phyloP scores from a whole-genome alignment of 2,888 invertebrate species.

The Nineta flava region DNA sequence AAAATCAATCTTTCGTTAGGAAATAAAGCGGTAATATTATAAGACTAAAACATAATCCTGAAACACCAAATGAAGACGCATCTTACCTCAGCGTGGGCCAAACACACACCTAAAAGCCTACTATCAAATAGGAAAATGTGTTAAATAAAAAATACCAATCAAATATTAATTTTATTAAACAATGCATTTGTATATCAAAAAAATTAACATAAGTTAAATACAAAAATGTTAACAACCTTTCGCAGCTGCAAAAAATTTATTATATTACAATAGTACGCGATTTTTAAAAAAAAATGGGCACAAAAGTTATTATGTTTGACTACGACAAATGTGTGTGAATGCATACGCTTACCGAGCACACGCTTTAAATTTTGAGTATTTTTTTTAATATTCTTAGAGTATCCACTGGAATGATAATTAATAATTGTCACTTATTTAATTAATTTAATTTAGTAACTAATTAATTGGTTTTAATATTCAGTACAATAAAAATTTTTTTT shows the following conservation, averaged over 20 bases:
- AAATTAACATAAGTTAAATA: conserved; percentile 1
- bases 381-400: neutral
- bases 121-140: too few relatives aligned
- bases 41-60: too few relatives aligned
- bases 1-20: too few relatives aligned
- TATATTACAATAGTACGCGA: neutral
- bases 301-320: neutral
- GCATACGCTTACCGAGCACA: neutral
- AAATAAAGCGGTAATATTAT: too few relatives aligned
- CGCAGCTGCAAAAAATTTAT: neutral
- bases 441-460: too few relatives aligned
- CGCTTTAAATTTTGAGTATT: neutral
- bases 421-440: neutral
- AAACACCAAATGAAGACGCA: too few relatives aligned
- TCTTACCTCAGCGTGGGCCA: too few relatives aligned
- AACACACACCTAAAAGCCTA: too few relatives aligned
- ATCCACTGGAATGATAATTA: neutral
- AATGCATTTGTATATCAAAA: neutral
- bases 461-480: too few relatives aligned
- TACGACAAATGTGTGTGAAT: neutral
- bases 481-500: too few relatives aligned
- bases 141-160: too few relatives aligned
- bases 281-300: too few relatives aligned
- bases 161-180: neutral
- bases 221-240: neutral